Conservation (phyloP, 1,140 invertebrate species). For the Homarus americanus region DNA sequence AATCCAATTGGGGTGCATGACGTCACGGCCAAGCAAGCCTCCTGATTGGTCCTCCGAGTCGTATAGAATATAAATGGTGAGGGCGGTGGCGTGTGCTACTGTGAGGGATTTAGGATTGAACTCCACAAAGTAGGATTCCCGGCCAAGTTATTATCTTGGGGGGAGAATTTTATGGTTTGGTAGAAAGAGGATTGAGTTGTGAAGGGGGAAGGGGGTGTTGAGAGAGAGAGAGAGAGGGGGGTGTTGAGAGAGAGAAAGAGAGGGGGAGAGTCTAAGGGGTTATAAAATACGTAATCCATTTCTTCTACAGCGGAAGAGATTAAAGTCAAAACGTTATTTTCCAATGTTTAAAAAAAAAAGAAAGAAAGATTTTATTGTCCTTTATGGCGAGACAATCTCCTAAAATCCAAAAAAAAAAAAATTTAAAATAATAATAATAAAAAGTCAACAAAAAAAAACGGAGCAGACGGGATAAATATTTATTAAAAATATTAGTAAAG, state of each 20-base stretch:
- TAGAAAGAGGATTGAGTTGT: too few species aligned
- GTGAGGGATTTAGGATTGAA: constrained; percentile 13
- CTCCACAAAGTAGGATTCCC: neutral
- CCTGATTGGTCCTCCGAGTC: neutral
- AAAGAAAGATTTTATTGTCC: neutral
- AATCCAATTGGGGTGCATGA: constrained; percentile 15
- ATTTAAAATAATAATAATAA: too few species aligned
- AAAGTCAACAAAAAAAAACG: too few species aligned
- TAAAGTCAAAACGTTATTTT: neutral
- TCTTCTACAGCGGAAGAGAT: neutral
- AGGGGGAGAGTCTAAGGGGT: neutral
- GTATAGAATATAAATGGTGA: neutral
- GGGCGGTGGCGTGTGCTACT: neutral
- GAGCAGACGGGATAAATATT: too few species aligned
- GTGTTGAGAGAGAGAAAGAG: neutral
- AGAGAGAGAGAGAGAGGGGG: neutral
- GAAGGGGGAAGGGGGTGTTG: too few species aligned
- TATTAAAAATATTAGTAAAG: too few species aligned
- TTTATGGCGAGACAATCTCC: neutral
- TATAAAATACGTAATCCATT: neutral
- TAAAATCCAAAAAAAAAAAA: too few species aligned
- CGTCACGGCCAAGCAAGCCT: neutral
- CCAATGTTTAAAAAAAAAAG: too few species aligned
- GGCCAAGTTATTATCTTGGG: neutral
- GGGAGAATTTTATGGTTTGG: neutral